Base-by-base conservation (phyloP, 2,113 vertebrate species). In the Rhagologus leucostigma region DNA sequence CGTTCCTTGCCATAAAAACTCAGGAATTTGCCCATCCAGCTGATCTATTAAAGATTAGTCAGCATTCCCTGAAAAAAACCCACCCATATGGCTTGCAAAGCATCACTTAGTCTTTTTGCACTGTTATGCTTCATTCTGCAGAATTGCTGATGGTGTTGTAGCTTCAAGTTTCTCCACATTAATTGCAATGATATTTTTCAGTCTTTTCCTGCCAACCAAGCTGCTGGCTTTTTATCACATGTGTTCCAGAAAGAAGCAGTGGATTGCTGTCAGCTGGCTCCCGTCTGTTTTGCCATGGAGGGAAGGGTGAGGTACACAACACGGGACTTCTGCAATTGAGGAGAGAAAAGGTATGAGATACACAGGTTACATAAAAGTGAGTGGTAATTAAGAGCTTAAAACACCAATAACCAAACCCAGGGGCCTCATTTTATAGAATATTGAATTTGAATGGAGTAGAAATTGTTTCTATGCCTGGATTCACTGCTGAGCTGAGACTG, bases 201-300 rank as follows among this genome's bases (percentile, higher is more conserved):
- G 86, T 76, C 89, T 93, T 96, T 95, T 95, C 84, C 52, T 96
- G 90, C 95, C 96, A 97, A 9, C 60, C 39, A 63, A 91, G 94
- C 88, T 96, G 93, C 89, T 94, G 82, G 83, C 69, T 95, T 92
- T 92, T 2, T 56, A 71, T 95, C 88, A 87, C 60, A 80, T 6
- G 44, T 70, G 85, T 55, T 83, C 65, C 57, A 60, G 73, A 37
- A 91, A 87, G 62, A 70, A 83, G 71, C 3, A 87, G 47, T 3
- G 86, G 7, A 64, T 86, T 78, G 73, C 90, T 62, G 39, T 94
- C 73, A 81, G 90, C 90, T 95, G 88, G 27, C 35, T 86, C 60
- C 64, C 0, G 0, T 95, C 77, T 95, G 47, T 49, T 88, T 87
- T 78, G 44, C 42, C 53, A 2, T 7, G 65, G 86, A 93, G 46